Percentiles rank a stretch among this genome's conserved stretches.
Evolutionary conservation across 2,888 invertebrate genomes (phyloP).

Genomic region (Lasioglossum malachurum): DNA sequence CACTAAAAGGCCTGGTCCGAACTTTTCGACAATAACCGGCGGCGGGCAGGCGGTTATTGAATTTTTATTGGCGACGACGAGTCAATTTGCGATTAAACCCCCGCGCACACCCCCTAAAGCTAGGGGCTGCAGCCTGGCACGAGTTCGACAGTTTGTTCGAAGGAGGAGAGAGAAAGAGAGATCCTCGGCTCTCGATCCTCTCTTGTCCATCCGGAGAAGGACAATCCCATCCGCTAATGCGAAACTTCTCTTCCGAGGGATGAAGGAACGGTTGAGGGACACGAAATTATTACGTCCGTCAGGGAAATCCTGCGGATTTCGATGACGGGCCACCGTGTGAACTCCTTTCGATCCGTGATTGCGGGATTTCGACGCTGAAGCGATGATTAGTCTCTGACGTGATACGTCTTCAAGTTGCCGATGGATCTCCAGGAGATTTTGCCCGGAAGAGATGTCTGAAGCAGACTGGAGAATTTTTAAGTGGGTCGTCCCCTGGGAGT

Average conservation of each 20-base stretch:
- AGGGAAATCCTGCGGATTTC: slow-evolving; percentile 11
- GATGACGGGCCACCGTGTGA: neutral
- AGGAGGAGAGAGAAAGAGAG: slow-evolving; percentile 40
- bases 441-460: neutral
- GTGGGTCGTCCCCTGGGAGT: neutral
- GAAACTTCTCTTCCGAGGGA: slow-evolving; percentile 28
- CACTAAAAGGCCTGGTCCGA: slow-evolving; percentile 67
- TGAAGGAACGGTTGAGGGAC: slow-evolving; percentile 15
- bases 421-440: neutral
- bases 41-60: slow-evolving; percentile 78
- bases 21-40: slow-evolving; percentile 78
- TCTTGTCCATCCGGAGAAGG: slow-evolving; percentile 18
- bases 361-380: neutral
- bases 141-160: slow-evolving; percentile 76
- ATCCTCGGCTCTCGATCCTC: slow-evolving; percentile 7
- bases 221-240: slow-evolving; percentile 16
- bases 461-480: neutral
- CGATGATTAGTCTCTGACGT: neutral
- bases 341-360: neutral
- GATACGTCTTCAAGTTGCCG: neutral
- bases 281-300: slow-evolving; percentile 41
- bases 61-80: slow-evolving; percentile 81
- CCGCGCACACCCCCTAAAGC: slow-evolving; percentile 15
- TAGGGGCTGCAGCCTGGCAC: slow-evolving; percentile 18
- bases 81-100: slow-evolving; percentile 77